Evolutionary conservation across 2,113 vertebrate species (phyloP).

Genomic region (Sclerurus mexicanus): DNA sequence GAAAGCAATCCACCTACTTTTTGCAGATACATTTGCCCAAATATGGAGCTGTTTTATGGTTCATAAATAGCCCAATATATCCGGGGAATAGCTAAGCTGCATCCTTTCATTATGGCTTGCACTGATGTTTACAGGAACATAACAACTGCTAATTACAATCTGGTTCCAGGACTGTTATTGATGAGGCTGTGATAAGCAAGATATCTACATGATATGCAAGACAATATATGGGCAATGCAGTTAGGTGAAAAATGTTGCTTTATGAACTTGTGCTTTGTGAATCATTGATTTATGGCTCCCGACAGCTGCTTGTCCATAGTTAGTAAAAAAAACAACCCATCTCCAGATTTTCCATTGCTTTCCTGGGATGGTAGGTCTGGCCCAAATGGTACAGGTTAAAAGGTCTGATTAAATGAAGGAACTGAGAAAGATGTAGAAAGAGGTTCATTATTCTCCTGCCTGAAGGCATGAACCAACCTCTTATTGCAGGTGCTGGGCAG

Average conservation of each 20-base stretch:
- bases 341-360: neutral
- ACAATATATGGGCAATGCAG: neutral
- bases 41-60: neutral
- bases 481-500: constrained; percentile 22
- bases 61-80: neutral
- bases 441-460: constrained; percentile 57
- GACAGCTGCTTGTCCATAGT: neutral
- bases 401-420: constrained; percentile 58
- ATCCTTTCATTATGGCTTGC: neutral
- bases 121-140: neutral
- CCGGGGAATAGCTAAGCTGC: neutral
- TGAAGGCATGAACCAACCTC: constrained; percentile 5
- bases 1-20: neutral
- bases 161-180: neutral
- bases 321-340: neutral
- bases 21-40: neutral
- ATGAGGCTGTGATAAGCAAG: neutral
- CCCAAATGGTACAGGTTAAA: constrained; percentile 48
- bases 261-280: neutral
- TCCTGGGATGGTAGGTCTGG: neutral
- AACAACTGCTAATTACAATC: neutral
- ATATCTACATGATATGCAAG: neutral
- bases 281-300: neutral
- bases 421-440: neutral
- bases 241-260: neutral